Base-by-base conservation (phyloP, 2,113 vertebrate genomes). In the Carassius carassius region DNA sequence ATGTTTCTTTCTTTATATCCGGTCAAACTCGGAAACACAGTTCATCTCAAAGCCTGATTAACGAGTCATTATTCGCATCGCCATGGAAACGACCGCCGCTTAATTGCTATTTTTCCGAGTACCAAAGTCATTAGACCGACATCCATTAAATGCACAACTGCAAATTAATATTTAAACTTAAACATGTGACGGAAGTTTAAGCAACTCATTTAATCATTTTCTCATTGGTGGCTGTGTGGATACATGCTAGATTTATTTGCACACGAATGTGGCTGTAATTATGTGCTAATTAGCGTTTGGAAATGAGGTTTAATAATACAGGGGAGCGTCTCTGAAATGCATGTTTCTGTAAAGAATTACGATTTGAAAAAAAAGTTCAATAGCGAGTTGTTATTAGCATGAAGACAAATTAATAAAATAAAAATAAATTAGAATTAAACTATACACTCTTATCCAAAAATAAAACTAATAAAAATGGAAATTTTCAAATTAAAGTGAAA, bases 191-290 rank as follows among this genome's bases (percentile, higher is more conserved):
- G 88, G 88, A 83, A 91, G 90, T 91, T 90, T 92, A 88, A 73
- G 23, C 3, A 58, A 60, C 41, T 73, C 16, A 62, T 73, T 73
- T 78, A 78, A 73, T 47, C 87, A 78, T 91, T 91, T 91, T 92
- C 91, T 92, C 51, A 41, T 76, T 77, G 54, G 54, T 56, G 44
- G 77, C 69, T 67, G 80, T 89, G 4, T 3, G 7, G 56, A 63
- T 63, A 44, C 77, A 17, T 41, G 58, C 77, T 17, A 25, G 19
- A 79, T 93, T 89, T 91, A 94, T 94, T 94, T 91, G 91, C 92
- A 91, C 93, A 92, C 93, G 92, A 94, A 93, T 92, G 90, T 91
- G 90, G 90, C 92, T 89, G 92, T 94, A 92, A 95, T 94, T 91
- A 91, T 93, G 90, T 90, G 90, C 91, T 90, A 89, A 94, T 94